Base-by-base conservation (phyloP, 2,797 vertebrate genomes). In the Malacoctenus gilli region DNA sequence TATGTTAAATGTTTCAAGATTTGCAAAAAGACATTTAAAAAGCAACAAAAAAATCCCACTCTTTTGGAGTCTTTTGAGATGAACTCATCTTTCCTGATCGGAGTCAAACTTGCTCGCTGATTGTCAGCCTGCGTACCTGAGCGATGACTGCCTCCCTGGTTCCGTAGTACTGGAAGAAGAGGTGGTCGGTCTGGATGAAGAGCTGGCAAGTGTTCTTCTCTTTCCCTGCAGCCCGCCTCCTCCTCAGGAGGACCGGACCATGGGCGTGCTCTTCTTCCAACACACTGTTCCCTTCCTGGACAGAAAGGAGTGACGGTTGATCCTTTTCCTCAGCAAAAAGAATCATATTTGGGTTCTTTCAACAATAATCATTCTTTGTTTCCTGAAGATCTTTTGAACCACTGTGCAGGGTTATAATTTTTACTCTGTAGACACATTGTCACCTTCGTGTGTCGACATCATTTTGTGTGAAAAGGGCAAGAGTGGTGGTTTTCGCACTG, bases 161-260 rank as follows among this genome's bases (percentile, higher is more conserved):
- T 66, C 88, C 90, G 0, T 98, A 99, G 74, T 92, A 93, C 22
- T 86, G 92, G 72, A 62, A 93, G 80, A 98, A 99, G 6, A 95
- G 82, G 73, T 99, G 96, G 80, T 99, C 96, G 0, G 96, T 97
- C 86, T 99, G 97, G 80, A 99, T 98, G 62, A 94, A 98, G 20
- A 99, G 94, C 82, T 96, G 96, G 56, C 96, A 99, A 0, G 95
- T 98, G 78, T 97, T 97, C 78, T 92, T 96, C 75, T 96, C 95
- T 56, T 87, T 92, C 54, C 89, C 92, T 1, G 94, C 87, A 5
- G 95, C 95, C 65, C 97, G 93, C 35, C 92, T 96, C 65, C 53
- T 95, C 75, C 96, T 94, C 76, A 95, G 84, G 72, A 95, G 82
- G 67, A 97, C 89, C 12, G 96, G 94, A 32, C 87, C 91, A n/a